Percentiles rank a stretch among this genome's conserved stretches.
phyloP scores from a whole-genome alignment of 1,140 invertebrate genomes.

The Plutomurus gul region DNA sequence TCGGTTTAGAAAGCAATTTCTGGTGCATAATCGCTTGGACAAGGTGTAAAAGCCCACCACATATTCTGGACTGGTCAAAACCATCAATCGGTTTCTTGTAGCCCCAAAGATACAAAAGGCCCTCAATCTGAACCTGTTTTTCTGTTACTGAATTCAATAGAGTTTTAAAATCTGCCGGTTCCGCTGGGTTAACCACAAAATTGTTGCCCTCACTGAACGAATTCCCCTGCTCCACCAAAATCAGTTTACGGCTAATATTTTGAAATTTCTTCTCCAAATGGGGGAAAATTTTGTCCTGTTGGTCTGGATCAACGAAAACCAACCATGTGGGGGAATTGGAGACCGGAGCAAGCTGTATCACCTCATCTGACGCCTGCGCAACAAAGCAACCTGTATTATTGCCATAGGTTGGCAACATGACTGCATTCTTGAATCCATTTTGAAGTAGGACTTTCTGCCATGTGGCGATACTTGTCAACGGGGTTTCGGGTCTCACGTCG shows the following conservation, averaged over 20 bases:
- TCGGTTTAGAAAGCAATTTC: neutral
- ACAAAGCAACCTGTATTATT: neutral
- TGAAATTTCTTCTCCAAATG: neutral
- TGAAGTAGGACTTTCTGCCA: neutral
- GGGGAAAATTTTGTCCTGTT: neutral
- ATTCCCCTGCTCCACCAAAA: neutral
- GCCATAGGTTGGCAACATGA: neutral
- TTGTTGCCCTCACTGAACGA: neutral
- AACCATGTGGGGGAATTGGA: neutral
- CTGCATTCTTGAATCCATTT: neutral
- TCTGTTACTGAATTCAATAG: neutral
- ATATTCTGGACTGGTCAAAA: neutral
- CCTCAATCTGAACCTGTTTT: neutral
- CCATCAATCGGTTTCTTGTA: neutral
- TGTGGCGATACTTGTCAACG: neutral
- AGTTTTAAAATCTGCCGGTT: neutral
- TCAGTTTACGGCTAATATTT: neutral
- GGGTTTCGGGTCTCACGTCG: constrained; percentile 16
- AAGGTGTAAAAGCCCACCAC: neutral
- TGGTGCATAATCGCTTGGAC: neutral
- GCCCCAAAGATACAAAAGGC: constrained; percentile 4
- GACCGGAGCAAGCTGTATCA: neutral
- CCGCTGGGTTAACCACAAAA: neutral
- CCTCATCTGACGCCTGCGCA: neutral
- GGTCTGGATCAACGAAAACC: neutral